Conservation (phyloP, 2,888 invertebrate genomes). For the Ophion obscuratus region DNA sequence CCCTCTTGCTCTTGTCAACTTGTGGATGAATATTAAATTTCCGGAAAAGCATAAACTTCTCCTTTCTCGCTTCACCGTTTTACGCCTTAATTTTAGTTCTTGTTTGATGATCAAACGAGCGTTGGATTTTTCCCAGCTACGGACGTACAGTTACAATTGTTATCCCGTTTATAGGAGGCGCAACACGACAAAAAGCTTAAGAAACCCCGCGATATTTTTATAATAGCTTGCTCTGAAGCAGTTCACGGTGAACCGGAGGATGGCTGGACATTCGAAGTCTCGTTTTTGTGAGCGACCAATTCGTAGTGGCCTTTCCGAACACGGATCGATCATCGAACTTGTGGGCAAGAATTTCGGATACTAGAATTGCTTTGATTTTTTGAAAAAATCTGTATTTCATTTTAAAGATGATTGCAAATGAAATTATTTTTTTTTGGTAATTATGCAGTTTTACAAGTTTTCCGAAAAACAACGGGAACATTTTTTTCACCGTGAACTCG, state of each 20-base stretch:
- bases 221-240: too few relatives aligned
- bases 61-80: slow-evolving; percentile 54
- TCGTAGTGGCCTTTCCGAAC: too few relatives aligned
- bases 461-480: too few relatives aligned
- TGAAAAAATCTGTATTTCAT: too few relatives aligned
- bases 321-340: too few relatives aligned
- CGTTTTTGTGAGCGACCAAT: too few relatives aligned
- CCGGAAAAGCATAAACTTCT: slow-evolving; percentile 67
- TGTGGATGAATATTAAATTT: slow-evolving; percentile 78
- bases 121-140: slow-evolving; percentile 3
- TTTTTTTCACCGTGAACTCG: too few relatives aligned
- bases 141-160: background rate
- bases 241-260: too few relatives aligned
- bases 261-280: background rate
- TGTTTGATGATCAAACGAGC: slow-evolving; percentile 49
- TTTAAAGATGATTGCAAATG: too few relatives aligned
- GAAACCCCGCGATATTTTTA: background rate
- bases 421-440: background rate
- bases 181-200: background rate
- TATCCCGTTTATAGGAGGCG: background rate
- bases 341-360: too few relatives aligned
- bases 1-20: slow-evolving; percentile 57
- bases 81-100: slow-evolving; percentile 31
- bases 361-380: too few relatives aligned
- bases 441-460: too few relatives aligned